Evolutionary conservation across 2,797 vertebrate species (phyloP).

Genomic region (Scleropages formosus): DNA sequence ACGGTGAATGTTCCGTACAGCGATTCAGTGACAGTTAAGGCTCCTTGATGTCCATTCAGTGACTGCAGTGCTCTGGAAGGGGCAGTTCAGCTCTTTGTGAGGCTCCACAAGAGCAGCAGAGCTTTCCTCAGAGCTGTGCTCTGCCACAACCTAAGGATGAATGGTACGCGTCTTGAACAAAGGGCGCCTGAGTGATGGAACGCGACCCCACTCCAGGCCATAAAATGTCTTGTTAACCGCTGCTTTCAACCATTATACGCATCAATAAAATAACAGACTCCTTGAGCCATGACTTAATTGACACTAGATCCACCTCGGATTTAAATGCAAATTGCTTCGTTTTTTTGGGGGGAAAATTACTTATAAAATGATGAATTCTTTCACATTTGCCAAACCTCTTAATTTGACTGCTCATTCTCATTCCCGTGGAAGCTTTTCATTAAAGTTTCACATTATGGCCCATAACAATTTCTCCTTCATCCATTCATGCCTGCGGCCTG

Average conservation of each 20-base stretch:
- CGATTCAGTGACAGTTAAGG: constrained; percentile 21
- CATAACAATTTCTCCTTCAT: constrained; percentile 29
- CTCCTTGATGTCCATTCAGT: neutral
- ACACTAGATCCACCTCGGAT: constrained; percentile 50
- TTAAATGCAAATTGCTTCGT: constrained; percentile 56
- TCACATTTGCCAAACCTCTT: constrained; percentile 22
- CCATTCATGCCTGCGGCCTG: constrained; percentile 46
- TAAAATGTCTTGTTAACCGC: constrained; percentile 47
- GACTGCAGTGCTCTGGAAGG: too few relatives aligned
- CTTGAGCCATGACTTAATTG: constrained; percentile 61
- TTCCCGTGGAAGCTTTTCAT: constrained; percentile 21
- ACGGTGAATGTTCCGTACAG: neutral
- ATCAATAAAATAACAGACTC: constrained; percentile 59
- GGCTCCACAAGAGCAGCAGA: too few relatives aligned
- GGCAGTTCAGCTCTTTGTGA: too few relatives aligned
- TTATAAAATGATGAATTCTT: constrained; percentile 34
- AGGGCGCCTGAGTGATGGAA: constrained; percentile 21
- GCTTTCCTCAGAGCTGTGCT: constrained; percentile 6
- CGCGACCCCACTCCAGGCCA: constrained; percentile 35
- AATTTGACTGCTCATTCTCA: constrained; percentile 36
- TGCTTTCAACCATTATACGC: constrained; percentile 44
- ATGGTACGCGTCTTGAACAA: constrained; percentile 23
- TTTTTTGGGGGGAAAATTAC: constrained; percentile 22
- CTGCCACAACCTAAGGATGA: neutral
- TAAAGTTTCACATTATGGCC: constrained; percentile 31